Conservation (phyloP, 2,797 vertebrate species). For the Gymnocypris eckloni region DNA sequence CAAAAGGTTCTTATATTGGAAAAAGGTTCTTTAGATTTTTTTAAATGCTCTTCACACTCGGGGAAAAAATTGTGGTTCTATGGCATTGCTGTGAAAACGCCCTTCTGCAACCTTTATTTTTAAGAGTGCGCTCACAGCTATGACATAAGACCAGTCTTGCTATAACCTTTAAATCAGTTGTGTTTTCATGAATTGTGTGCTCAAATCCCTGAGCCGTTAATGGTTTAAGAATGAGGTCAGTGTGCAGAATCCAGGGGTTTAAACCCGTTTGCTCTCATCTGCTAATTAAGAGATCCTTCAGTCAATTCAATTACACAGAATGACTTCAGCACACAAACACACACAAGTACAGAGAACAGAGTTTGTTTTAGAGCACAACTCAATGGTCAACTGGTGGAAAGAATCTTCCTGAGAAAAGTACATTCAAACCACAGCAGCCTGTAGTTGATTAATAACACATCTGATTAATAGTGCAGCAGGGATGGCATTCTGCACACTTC, state of each 20-base stretch:
- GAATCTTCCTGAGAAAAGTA: not conserved
- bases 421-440: not conserved
- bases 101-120: not conserved
- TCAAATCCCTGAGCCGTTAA: not conserved
- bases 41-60: not conserved
- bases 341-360: not conserved
- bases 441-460: not conserved
- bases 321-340: not conserved
- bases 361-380: not conserved
- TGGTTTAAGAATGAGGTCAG: not conserved
- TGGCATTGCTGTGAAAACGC: not conserved
- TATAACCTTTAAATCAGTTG: constrained; percentile 4
- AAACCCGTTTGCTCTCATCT: not conserved
- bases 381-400: not conserved
- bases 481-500: not conserved
- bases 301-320: not conserved
- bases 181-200: not conserved
- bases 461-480: not conserved
- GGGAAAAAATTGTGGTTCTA: not conserved
- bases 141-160: not conserved
- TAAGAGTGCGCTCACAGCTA: not conserved
- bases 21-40: not conserved
- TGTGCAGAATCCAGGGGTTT: not conserved
- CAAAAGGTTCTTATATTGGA: not conserved
- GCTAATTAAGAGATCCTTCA: not conserved